These are phyloP conservation scores for Chloroceryle aenea DNA, from an alignment of 2,113 vertebrate species.

Conservation along the genomic window DNA sequence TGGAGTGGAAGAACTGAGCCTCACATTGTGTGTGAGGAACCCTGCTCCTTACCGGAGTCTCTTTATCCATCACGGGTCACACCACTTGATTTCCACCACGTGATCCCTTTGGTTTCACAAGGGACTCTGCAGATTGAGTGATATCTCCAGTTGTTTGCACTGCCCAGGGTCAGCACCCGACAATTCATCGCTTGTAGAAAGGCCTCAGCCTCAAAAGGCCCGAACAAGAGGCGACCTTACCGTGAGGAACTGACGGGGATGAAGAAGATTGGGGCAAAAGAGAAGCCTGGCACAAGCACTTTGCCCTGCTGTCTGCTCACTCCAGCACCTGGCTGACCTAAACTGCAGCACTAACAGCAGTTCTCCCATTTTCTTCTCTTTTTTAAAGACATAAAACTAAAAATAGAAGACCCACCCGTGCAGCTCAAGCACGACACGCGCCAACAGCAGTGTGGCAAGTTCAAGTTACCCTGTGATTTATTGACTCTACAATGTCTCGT, in stretches of 20 bases:
- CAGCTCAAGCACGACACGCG: not conserved
- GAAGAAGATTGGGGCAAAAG: fast-evolving
- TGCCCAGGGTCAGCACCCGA: not conserved
- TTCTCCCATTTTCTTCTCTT: not conserved
- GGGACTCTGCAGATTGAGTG: not conserved
- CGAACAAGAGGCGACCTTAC: not conserved
- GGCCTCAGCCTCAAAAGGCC: not conserved
- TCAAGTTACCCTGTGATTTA: not conserved
- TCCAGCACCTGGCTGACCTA: not conserved
- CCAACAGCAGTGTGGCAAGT: fast-evolving
- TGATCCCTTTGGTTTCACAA: not conserved
- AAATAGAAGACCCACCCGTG: fast-evolving
- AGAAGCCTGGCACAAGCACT: not conserved
- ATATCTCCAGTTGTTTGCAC: not conserved
- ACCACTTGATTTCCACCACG: not conserved
- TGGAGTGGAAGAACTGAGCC: not conserved
- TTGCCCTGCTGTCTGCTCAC: not conserved
- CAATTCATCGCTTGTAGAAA: not conserved
- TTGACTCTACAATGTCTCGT: not conserved
- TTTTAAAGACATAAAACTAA: not conserved
- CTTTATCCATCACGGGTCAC: not conserved
- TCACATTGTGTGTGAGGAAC: fast-evolving
- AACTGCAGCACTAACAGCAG: not conserved
- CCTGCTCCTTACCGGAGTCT: not conserved
- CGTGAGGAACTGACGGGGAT: fast-evolving